These are phyloP conservation scores for Orchestia grillus DNA, from an alignment of 1,140 invertebrate genomes.

Conservation along the genomic window DNA sequence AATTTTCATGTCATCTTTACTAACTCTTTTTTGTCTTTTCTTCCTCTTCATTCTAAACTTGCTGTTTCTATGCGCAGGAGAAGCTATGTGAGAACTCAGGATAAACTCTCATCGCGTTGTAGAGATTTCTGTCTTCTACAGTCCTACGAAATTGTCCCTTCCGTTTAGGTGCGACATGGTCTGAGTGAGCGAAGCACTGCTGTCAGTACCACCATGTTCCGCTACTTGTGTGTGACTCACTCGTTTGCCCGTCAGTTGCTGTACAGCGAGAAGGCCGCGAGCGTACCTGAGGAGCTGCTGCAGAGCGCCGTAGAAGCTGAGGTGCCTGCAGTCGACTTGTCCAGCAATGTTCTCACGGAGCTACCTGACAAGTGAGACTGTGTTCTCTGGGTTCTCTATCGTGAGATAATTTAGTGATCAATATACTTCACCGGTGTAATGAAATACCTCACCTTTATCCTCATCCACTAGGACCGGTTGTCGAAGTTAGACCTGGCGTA, in stretches of 20 bases:
- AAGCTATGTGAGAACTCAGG: too few species aligned
- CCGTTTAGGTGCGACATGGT: too few species aligned
- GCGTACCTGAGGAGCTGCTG: slow-evolving; percentile 81
- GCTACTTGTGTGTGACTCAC: not conserved
- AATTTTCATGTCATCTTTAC: too few species aligned
- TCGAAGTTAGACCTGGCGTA: not conserved
- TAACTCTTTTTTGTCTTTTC: too few species aligned
- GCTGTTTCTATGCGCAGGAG: too few species aligned
- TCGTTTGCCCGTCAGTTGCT: slow-evolving; percentile 54
- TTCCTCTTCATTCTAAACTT: too few species aligned
- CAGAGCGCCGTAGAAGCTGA: slow-evolving; percentile 79
- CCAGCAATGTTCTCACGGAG: slow-evolving; percentile 80
- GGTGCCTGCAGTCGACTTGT: slow-evolving; percentile 83
- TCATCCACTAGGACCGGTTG: not conserved
- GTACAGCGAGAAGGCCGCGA: slow-evolving; percentile 69
- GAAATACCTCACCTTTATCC: not conserved
- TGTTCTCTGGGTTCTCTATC: slow-evolving; percentile 78
- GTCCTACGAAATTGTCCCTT: too few species aligned
- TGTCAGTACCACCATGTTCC: too few species aligned
- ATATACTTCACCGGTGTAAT: not conserved
- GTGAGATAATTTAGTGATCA: not conserved
- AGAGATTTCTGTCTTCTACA: too few species aligned
- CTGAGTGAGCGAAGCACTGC: too few species aligned
- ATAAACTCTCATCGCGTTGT: too few species aligned
- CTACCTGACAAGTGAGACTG: slow-evolving; percentile 79